These are phyloP conservation scores for Melanophora roralis DNA, from an alignment of 2,888 invertebrate genomes.

Conservation along the genomic window DNA sequence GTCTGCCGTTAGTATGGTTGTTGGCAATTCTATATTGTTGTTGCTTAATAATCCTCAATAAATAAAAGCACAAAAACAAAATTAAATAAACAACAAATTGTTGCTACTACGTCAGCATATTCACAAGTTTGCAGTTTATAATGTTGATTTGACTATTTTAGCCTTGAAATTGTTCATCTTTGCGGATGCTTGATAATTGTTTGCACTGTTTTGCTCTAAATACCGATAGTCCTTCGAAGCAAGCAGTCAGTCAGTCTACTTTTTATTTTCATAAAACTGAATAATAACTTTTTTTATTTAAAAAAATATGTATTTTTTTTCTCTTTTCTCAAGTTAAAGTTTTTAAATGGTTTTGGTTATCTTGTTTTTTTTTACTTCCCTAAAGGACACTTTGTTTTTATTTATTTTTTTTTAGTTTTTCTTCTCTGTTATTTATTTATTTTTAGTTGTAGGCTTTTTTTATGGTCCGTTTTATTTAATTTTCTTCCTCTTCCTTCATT, in stretches of 20 bases:
- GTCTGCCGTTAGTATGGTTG: not conserved
- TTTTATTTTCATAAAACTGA: not conserved
- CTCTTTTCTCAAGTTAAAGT: not conserved
- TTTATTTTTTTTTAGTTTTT: not conserved
- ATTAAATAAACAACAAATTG: slow-evolving; percentile 44
- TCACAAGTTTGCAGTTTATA: slow-evolving; percentile 8
- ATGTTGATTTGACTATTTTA: slow-evolving; percentile 4
- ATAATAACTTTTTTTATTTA: not conserved
- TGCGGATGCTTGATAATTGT: not conserved
- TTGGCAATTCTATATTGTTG: not conserved
- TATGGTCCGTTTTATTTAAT: not conserved
- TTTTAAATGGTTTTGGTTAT: not conserved
- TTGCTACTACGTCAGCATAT: slow-evolving; percentile 53
- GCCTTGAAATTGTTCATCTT: slow-evolving; percentile 34
- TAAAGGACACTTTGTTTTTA: not conserved
- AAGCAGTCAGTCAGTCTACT: not conserved
- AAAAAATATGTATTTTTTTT: slow-evolving; percentile 7
- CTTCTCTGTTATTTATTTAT: slow-evolving; percentile 24
- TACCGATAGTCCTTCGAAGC: slow-evolving; percentile 2
- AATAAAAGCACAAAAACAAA: slow-evolving; percentile 17
- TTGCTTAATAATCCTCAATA: slow-evolving; percentile 1
- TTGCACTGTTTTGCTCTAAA: too few relatives aligned
- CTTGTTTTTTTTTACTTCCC: not conserved
- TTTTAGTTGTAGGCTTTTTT: slow-evolving; percentile 26
- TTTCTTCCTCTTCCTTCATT: too few relatives aligned